phyloP scores from a whole-genome alignment of 1,140 invertebrate species.

The Bombus breviceps region DNA sequence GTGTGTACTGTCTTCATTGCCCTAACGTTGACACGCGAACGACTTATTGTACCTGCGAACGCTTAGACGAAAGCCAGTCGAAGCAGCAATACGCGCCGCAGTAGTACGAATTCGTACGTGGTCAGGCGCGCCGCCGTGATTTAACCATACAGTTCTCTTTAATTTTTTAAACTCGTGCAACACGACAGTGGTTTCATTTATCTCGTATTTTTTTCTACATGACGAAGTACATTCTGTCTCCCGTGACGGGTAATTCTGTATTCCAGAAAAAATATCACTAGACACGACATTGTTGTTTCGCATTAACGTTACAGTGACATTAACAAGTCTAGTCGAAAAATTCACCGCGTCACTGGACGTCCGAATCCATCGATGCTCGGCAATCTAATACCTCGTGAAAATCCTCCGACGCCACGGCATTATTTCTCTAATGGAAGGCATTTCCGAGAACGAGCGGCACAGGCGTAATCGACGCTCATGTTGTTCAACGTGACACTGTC shows the following conservation, averaged over 20 bases:
- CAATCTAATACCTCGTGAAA: slow-evolving; percentile 52
- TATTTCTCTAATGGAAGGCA: slow-evolving; percentile 54
- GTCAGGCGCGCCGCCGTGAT: neutral
- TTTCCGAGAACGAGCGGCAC: slow-evolving; percentile 25
- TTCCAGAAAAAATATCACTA: neutral
- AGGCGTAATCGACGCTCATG: slow-evolving; percentile 28
- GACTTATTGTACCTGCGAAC: neutral
- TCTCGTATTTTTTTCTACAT: neutral
- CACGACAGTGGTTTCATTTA: neutral
- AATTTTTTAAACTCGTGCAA: neutral
- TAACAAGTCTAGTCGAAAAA: slow-evolving; percentile 23
- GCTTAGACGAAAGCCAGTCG: neutral
- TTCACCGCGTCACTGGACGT: slow-evolving; percentile 2
- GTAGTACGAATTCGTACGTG: neutral
- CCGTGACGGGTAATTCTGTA: neutral
- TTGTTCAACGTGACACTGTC: slow-evolving; percentile 36
- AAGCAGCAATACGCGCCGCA: neutral
- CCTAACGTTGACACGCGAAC: neutral
- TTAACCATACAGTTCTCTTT: neutral
- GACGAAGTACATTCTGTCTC: neutral
- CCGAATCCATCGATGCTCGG: slow-evolving; percentile 12
- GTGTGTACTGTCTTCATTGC: neutral
- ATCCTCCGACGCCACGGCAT: slow-evolving; percentile 32
- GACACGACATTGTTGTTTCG: neutral
- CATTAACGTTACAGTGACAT: slow-evolving; percentile 5